Evolutionary conservation across 1,140 invertebrate species (phyloP).

Genomic region (Heliothis virescens): DNA sequence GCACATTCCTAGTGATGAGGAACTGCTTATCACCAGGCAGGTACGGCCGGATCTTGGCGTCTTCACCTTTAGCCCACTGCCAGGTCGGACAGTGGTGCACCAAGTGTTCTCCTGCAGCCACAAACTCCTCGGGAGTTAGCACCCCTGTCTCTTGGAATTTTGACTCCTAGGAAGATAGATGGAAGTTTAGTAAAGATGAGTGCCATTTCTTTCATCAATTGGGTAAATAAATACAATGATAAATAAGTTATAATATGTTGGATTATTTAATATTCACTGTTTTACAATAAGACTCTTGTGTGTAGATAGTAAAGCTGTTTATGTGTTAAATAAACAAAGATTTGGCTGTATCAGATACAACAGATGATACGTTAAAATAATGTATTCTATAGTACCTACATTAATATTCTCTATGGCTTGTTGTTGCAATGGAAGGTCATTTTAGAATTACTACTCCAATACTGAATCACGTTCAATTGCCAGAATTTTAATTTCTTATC

Average conservation of each 20-base stretch:
- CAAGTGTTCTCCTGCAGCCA: conserved; percentile 98
- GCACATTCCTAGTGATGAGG: conserved; percentile 98
- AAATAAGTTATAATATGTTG: not conserved
- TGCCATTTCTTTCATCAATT: not conserved
- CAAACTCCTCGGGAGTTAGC: conserved; percentile 98
- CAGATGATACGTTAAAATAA: no score
- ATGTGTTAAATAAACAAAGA: not conserved
- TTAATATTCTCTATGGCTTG: not conserved
- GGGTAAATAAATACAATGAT: no score
- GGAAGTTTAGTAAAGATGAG: not conserved
- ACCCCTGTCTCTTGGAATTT: conserved; percentile 99
- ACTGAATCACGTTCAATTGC: no score
- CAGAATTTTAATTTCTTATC: no score
- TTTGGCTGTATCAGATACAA: not conserved
- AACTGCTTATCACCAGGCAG: conserved; percentile 98
- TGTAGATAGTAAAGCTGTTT: not conserved
- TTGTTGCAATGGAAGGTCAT: no score
- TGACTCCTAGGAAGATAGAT: conserved; percentile 92
- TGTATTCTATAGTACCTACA: not conserved
- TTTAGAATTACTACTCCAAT: no score
- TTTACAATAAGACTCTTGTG: not conserved
- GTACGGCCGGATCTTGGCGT: conserved; percentile 94
- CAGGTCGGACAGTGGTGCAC: conserved; percentile 99
- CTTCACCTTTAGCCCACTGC: conserved; percentile 98
- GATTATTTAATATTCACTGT: not conserved